phyloP scores from a whole-genome alignment of 2,888 invertebrate species.

The Macaria liturata region DNA sequence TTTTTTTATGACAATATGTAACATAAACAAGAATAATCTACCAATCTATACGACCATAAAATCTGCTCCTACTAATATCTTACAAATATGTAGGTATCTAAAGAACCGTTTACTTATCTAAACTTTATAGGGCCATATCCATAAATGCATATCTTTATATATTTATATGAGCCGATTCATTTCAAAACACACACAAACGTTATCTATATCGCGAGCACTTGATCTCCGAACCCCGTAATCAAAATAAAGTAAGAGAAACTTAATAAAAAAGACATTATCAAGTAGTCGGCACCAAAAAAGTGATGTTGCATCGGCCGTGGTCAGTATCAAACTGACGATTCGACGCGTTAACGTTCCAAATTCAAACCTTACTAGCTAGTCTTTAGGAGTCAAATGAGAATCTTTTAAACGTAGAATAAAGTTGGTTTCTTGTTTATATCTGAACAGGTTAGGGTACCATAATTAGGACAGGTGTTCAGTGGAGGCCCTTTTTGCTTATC shows the following conservation, averaged over 20 bases:
- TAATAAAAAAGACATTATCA: slow-evolving; percentile 70
- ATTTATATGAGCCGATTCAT: slow-evolving; percentile 34
- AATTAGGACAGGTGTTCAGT: slow-evolving; percentile 75
- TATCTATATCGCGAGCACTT: slow-evolving; percentile 31
- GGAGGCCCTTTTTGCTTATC: slow-evolving; percentile 54
- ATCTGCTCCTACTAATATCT: background rate
- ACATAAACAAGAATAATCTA: too few species aligned
- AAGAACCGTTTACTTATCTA: slow-evolving; percentile 4
- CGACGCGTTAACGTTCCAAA: background rate
- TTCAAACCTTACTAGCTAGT: slow-evolving; percentile 36
- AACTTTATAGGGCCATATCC: slow-evolving; percentile 4
- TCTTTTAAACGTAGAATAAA: slow-evolving; percentile 1
- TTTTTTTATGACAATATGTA: too few species aligned
- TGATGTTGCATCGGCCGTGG: slow-evolving; percentile 32
- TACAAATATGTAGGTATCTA: background rate
- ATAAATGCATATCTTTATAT: slow-evolving; percentile 3
- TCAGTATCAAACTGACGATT: slow-evolving; percentile 3
- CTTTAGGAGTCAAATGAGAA: slow-evolving; percentile 7
- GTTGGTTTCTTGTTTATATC: slow-evolving; percentile 34
- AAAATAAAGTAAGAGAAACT: slow-evolving; percentile 45
- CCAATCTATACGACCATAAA: too few species aligned
- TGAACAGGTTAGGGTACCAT: slow-evolving; percentile 60
- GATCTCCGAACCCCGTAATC: slow-evolving; percentile 42
- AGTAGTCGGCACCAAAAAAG: slow-evolving; percentile 63
- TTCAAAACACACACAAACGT: slow-evolving; percentile 40